Evolutionary conservation across 2,888 invertebrate genomes (phyloP), one percentile per base, ranked within the genome.

Genomic region (Luffia ferchaultella): DNA sequence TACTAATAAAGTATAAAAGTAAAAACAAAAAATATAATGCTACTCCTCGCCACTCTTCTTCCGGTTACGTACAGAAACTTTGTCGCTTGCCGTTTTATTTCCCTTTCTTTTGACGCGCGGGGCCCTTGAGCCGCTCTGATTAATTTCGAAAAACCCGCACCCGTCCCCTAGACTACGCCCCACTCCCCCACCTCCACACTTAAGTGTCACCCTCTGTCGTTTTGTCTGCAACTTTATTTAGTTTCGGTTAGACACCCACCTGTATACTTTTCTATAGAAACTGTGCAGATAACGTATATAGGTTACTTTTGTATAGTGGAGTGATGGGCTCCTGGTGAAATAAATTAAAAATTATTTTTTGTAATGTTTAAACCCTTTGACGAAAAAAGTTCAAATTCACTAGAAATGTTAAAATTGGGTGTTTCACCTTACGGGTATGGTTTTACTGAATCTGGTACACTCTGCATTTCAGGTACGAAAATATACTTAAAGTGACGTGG

Each of bases 61-160:
- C 54, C 50, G 58, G 18, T 58, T 42, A 48, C 56, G 51, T 60
- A 57, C 60, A 54, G 57, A 73, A 76, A 76, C 76, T 82, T 82
- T 82, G 82, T 79, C 83, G 76, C 77, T 78, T 79, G 79, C 30
- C 76, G 71, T 82, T 83, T 82, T 83, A 82, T 83, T 82, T 76
- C 40, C 67, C 74, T 80, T 84, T 84, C 84, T 84, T 85, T 85
- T 84, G 84, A 82, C 80, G 80, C 80, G 76, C 67, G 71, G 67
- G 74, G 74, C 77, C 70, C 74, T 73, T 79, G 75, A 82, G 76
- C 82, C 76, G 54, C 65, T 67, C 82, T 83, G 83, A 82, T 80
- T 82, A 82, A 84, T 83, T 82, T 71, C 74, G 58, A 64, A 62
- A 67, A 69, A 64, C 73, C 70, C 60, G 53, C 51, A 49, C 56